phyloP scores from a whole-genome alignment of 1,140 invertebrate genomes.

The Drosophila lini region DNA sequence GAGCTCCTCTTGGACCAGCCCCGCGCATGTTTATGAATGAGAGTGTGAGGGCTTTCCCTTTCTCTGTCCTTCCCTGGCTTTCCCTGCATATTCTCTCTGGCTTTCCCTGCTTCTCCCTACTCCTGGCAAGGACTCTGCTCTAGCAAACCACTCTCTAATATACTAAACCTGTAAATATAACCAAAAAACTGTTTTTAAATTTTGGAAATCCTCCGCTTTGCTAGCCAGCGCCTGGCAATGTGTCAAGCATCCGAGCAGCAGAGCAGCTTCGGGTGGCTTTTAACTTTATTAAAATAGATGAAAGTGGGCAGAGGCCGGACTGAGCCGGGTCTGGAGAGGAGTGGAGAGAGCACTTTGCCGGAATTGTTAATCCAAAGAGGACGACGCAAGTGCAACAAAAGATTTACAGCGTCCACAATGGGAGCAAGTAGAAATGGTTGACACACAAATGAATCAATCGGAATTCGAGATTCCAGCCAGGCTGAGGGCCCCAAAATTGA shows the following conservation, averaged over 20 bases:
- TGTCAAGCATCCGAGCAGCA: slow-evolving; percentile 44
- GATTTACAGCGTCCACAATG: slow-evolving; percentile 51
- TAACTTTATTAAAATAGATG: slow-evolving; percentile 73
- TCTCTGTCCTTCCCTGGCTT: slow-evolving; percentile 6
- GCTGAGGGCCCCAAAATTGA: slow-evolving; percentile 19
- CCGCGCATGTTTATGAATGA: slow-evolving; percentile 50
- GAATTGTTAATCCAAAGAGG: slow-evolving; percentile 52
- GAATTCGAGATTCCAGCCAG: slow-evolving; percentile 23
- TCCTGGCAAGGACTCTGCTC: slow-evolving; percentile 2
- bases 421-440: slow-evolving; percentile 26
- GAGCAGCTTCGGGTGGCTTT: slow-evolving; percentile 60
- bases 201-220: slow-evolving; percentile 29
- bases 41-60: slow-evolving; percentile 32
- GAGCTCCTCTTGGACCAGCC: slow-evolving; percentile 13
- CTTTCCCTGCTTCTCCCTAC: neutral
- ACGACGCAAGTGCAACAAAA: slow-evolving; percentile 52
- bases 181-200: slow-evolving; percentile 55
- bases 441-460: slow-evolving; percentile 63
- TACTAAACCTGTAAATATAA: slow-evolving; percentile 42
- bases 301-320: slow-evolving; percentile 36
- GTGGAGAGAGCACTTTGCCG: slow-evolving; percentile 34
- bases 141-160: slow-evolving; percentile 40
- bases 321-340: neutral
- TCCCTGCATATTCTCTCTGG: neutral
- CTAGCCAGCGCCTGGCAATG: slow-evolving; percentile 41